Evolutionary conservation across 2,797 vertebrate species (phyloP), one percentile per base, ranked within the genome.

Genomic region (Echiichthys vipera): DNA sequence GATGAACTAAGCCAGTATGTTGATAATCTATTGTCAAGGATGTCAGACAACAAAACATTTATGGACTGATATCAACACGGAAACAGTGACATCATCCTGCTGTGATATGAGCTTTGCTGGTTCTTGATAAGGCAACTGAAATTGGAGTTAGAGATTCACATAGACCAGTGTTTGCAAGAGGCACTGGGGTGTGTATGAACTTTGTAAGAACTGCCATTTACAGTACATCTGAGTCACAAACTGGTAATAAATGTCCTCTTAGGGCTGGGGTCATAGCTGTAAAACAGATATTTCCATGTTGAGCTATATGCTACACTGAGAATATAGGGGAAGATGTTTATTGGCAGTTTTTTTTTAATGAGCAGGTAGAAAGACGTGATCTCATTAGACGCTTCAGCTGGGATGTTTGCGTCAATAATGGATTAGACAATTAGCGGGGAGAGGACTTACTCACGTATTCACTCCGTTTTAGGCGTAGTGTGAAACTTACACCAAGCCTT

Each of bases 401-500:
- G 4, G 32, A 59, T 30, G 3, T 11, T 30, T n/a, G 37, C 15
- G 36, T 61, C 47, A 53, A 20, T 66, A 58, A 37, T 40, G 39
- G 17, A 65, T 37, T 46, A 7, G 7, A 22, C 29, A 54, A 47
- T 36, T 43, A 45, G 14, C 7, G 2, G 18, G 14, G 14, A 45
- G 36, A 49, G 11, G 42, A 53, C 18, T 49, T 22, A 17, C 20
- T 56, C n/a, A 5, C 9, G 46, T 59, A 18, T 62, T 70, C 34
- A 25, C 15, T 42, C 7, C 36, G 4, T 66, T 37, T 68, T 25
- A 40, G 45, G 6, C 29, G n/a, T 29, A 18, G n/a, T 64, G 18
- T 37, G 61, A 67, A 71, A n/a, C 30, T 5, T 29, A 39, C n/a
- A 27, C 42, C 13, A 40, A 58, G 59, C 51, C 57, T 72, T 37